Evolutionary conservation across 2,797 vertebrate species (phyloP), one percentile per base, ranked within the genome.

Genomic region (Phoxinus dragarum): DNA sequence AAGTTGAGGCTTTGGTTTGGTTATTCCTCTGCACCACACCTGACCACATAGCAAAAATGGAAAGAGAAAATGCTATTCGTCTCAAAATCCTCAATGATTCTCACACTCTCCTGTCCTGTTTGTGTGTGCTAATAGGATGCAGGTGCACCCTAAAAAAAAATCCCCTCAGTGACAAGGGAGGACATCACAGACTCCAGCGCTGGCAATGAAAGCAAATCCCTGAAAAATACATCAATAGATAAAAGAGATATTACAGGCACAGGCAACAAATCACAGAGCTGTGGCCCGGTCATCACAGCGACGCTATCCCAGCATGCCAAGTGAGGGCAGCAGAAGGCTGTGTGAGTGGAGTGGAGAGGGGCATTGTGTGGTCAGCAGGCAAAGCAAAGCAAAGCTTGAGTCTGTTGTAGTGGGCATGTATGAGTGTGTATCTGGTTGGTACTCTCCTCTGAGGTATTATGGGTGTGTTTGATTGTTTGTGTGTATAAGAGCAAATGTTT

Each of bases 311-410:
- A 21, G 80, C 49, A 42, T 82, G 78, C 79, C 76, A 56, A 69
- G 56, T 42, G 73, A n/a, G n/a, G 78, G 72, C 73, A 64, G 82
- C 88, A 73, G 84, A 75, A 85, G 69, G 86, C 83, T 61, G 56
- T 80, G 38, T 31, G 78, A 80, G 81, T 59, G 66, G 69, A 74
- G 71, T 88, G 83, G 82, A 85, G 80, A 72, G 84, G 79, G 87
- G 78, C 75, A 82, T 85, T 86, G 75, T 86, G 88, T n/a, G 86
- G 84, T 89, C 88, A 88, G 84, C n/a, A 14, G 49, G 81, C 79
- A 82, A 82, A 84, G 67, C 79, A 82, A 82, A 84, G 67, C 42
- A 10, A 59, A 19, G 7, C 66, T 68, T 6, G 67, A 47, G 73
- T 84, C 73, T 66, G 56, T 56, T 78, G 47, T 6, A 16, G 49